Percentiles rank a stretch among this genome's conserved stretches.
Evolutionary conservation across 2,888 invertebrate genomes (phyloP).

Genomic region (Torymus texanus): DNA sequence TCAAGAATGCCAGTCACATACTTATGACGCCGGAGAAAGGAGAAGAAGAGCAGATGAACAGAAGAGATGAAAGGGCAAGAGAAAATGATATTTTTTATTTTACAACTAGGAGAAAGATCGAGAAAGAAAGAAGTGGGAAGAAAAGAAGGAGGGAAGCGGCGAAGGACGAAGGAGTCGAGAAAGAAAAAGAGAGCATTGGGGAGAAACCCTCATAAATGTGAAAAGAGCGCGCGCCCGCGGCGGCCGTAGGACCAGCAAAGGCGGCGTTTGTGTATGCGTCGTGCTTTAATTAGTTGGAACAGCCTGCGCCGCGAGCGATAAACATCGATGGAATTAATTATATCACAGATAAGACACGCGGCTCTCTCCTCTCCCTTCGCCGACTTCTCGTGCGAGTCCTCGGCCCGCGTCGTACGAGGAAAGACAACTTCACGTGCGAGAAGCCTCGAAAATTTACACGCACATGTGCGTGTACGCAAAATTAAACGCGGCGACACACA

Average conservation of each 20-base stretch:
- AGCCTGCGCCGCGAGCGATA: constrained; percentile 66
- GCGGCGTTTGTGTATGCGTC: not conserved
- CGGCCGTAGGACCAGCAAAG: constrained; percentile 31
- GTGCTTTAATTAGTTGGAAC: constrained; percentile 74
- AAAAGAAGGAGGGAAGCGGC: constrained; percentile 24
- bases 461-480: constrained; percentile 24
- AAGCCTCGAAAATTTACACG: constrained; percentile 35
- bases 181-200: constrained; percentile 16
- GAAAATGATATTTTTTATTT: constrained; percentile 41
- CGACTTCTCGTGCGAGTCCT: not conserved
- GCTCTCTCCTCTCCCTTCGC: not conserved
- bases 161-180: constrained; percentile 53
- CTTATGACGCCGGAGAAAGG: constrained; percentile 35
- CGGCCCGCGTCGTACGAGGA: too few relatives aligned
- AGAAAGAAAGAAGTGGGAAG: constrained; percentile 36
- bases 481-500: constrained; percentile 4
- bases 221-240: constrained; percentile 55
- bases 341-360: constrained; percentile 70
- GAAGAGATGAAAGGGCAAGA: constrained; percentile 45
- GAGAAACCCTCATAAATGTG: constrained; percentile 47
- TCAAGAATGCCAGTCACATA: constrained; percentile 62
- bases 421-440: constrained; percentile 47
- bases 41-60: constrained; percentile 2
- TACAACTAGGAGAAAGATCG: not conserved
- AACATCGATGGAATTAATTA: constrained; percentile 74